A percentile compares a stretch with the other conserved stretches of the same genome.
Conservation (phyloP, 2,113 vertebrate genomes). For the Callorhinus ursinus region DNA sequence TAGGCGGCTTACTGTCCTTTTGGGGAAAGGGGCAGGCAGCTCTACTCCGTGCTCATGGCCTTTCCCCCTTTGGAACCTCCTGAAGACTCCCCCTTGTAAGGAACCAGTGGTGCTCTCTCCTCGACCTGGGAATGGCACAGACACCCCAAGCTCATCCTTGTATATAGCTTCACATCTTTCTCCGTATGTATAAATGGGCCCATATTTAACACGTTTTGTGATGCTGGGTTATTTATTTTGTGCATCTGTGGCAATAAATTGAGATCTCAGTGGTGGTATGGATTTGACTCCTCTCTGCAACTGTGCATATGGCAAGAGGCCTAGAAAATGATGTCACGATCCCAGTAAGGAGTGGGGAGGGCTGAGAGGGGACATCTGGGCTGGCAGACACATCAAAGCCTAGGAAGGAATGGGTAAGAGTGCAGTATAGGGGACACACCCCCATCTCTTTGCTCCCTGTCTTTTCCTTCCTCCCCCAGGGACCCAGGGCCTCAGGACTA, state of each 20-base stretch:
- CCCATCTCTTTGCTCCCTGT: not conserved
- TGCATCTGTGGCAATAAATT: constrained; percentile 80
- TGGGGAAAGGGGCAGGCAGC: not conserved
- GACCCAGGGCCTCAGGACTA: not conserved
- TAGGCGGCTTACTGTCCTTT: not conserved
- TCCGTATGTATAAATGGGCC: constrained; percentile 71
- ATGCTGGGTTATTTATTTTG: constrained; percentile 82
- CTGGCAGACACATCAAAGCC: not conserved
- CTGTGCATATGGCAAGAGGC: constrained; percentile 2
- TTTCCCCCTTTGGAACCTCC: not conserved
- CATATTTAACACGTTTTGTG: constrained; percentile 75
- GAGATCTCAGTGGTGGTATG: constrained; percentile 64
- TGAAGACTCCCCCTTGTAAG: not conserved
- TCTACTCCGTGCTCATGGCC: not conserved
- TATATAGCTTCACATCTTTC: not conserved
- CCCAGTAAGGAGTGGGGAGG: not conserved
- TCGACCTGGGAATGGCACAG: not conserved
- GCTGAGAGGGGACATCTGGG: not conserved
- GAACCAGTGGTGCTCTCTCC: constrained; percentile 46
- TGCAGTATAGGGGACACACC: not conserved
- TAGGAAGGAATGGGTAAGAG: not conserved
- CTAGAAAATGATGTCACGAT: not conserved
- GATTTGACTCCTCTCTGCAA: constrained; percentile 59
- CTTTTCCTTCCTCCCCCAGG: not conserved
- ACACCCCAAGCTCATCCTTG: not conserved